phyloP scores from a whole-genome alignment of 2,888 invertebrate species.

The Bugulina stolonifera region DNA sequence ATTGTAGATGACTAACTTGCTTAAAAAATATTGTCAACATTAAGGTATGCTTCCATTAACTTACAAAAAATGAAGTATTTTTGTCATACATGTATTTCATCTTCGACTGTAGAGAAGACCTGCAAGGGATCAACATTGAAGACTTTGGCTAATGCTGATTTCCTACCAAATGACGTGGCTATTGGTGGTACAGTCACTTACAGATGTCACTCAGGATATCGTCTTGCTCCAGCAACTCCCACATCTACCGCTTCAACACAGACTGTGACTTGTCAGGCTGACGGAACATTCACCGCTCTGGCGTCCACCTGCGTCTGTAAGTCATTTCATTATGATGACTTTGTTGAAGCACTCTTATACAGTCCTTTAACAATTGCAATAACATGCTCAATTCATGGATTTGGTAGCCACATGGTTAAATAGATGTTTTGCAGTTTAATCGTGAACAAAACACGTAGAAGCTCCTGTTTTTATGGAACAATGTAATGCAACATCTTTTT shows the following conservation, averaged over 20 bases:
- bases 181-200: background rate
- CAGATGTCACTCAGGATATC: background rate
- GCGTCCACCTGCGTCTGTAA: constrained; percentile 9
- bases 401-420: no score
- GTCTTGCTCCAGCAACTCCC: background rate
- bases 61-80: no score
- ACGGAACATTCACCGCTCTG: constrained; percentile 15
- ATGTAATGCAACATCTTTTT: no score
- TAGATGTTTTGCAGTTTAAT: no score
- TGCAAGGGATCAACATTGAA: background rate
- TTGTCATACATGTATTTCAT: no score
- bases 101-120: background rate
- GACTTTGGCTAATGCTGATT: constrained; percentile 6
- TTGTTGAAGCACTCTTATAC: background rate
- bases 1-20: no score
- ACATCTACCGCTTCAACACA: background rate
- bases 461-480: no score
- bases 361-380: no score
- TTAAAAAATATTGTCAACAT: no score
- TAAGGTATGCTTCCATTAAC: no score
- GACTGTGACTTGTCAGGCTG: constrained; percentile 10
- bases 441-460: no score
- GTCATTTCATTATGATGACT: background rate
- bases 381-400: no score
- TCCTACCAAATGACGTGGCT: background rate